Evolutionary conservation across 2,888 invertebrate species (phyloP).

Genomic region (Limulus polyphemus): DNA sequence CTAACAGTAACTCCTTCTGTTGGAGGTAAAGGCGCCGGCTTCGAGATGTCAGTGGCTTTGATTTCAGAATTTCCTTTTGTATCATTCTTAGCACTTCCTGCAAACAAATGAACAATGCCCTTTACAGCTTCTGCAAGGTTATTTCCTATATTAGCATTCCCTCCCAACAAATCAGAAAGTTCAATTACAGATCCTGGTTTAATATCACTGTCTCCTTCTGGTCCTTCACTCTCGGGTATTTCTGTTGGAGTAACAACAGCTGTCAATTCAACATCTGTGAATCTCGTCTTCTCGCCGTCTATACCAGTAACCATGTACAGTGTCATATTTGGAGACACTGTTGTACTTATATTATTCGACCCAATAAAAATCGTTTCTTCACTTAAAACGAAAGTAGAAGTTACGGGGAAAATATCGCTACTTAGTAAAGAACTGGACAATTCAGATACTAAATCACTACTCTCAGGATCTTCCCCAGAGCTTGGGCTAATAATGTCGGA

Average conservation of each 20-base stretch:
- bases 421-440: background rate
- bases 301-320: conserved; percentile 13
- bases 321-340: conserved; percentile 12
- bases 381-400: background rate
- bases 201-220: conserved; percentile 2
- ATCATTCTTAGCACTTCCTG: conserved; percentile 7
- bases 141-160: conserved; percentile 25
- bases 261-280: conserved; percentile 12
- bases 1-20: conserved; percentile 11
- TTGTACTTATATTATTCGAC: conserved; percentile 15
- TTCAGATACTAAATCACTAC: background rate
- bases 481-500: background rate
- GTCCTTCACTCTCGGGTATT: background rate
- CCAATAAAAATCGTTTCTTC: conserved; percentile 10
- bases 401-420: background rate
- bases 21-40: conserved; percentile 6
- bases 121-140: conserved; percentile 28
- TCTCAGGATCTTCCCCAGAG: background rate
- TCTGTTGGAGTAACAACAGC: background rate
- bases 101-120: conserved; percentile 27
- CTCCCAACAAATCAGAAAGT: conserved; percentile 26
- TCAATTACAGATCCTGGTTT: conserved; percentile 28
- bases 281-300: conserved; percentile 17
- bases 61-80: background rate
- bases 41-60: background rate